Conservation (phyloP, 2,888 invertebrate genomes). For the Mayetiola destructor region DNA sequence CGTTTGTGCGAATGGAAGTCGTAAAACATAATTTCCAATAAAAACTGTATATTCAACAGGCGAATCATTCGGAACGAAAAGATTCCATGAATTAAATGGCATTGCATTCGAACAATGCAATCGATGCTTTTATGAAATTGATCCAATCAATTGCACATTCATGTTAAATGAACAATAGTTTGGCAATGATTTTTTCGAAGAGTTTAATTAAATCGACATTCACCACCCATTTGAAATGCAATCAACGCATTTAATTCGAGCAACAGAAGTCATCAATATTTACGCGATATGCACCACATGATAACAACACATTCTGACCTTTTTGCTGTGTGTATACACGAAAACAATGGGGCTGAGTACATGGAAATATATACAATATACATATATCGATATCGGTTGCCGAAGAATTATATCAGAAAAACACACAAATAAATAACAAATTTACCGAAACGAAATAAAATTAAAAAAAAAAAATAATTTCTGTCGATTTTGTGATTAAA, state of each 20-base stretch:
- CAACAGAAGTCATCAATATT: constrained; percentile 9
- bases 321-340: background rate
- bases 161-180: no score
- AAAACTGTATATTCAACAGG: no score
- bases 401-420: background rate
- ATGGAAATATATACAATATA: no score
- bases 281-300: constrained; percentile 1
- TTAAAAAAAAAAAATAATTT: background rate
- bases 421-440: constrained; percentile 10
- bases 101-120: no score
- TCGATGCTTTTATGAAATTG: no score
- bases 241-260: constrained; percentile 6
- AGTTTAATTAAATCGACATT: constrained; percentile 9
- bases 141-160: no score
- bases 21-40: no score
- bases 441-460: background rate
- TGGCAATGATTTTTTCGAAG: background rate
- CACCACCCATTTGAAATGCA: constrained; percentile 10
- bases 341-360: background rate
- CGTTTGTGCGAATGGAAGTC: no score
- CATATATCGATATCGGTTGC: background rate
- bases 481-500: no score
- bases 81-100: no score
- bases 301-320: background rate
- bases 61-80: no score